Base-by-base conservation (phyloP, 2,113 vertebrate genomes). In the Chinchilla lanigera region DNA sequence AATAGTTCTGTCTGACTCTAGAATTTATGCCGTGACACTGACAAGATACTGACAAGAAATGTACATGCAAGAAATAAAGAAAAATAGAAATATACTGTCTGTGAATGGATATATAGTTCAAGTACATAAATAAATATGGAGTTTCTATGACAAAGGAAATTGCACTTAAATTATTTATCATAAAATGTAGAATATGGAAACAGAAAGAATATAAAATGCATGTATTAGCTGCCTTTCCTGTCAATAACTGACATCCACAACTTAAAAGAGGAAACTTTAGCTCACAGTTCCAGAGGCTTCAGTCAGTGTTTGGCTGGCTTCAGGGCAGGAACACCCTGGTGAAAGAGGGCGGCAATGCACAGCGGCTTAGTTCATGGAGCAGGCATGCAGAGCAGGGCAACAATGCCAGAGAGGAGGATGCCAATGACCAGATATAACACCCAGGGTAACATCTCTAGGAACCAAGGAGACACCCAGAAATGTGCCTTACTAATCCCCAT, bases 121-220 rank as follows among this genome's bases (percentile, higher is more conserved):
- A 71, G 33, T 60, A 5, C 22, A n/a, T 77, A 73, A 71, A 26
- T 44, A 92, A 26, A 24, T 71, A 52, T 2, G 24, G 0, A 63
- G 78, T 71, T 69, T 95, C 26, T 80, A 16, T 52, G 5, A 73
- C 20, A 7, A 52, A 69, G 20, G 77, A 92, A 86, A 61, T 28
- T 60, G 5, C 44, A 94, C 56, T n/a, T 85, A 71, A 94, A 20
- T 7, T 47, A 61, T 47, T 47, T 50, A 65, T 52, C 22, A 80
- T 82, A 88, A 86, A 88, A 80, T 69, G 60, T 33, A 91, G 17
- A 87, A 77, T 28, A 83, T 89, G 60, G n/a, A 88, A 84, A 78
- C 28, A 50, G 54, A 56, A 84, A 22, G 19, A 33, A 30, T 28
- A 12, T 30, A 20, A 73, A 75, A 56, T 78, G 71, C 10, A 73